Evolutionary conservation across 1,140 invertebrate species (phyloP), one percentile per base, ranked within the genome.

Genomic region (Drosophila bipectinata): DNA sequence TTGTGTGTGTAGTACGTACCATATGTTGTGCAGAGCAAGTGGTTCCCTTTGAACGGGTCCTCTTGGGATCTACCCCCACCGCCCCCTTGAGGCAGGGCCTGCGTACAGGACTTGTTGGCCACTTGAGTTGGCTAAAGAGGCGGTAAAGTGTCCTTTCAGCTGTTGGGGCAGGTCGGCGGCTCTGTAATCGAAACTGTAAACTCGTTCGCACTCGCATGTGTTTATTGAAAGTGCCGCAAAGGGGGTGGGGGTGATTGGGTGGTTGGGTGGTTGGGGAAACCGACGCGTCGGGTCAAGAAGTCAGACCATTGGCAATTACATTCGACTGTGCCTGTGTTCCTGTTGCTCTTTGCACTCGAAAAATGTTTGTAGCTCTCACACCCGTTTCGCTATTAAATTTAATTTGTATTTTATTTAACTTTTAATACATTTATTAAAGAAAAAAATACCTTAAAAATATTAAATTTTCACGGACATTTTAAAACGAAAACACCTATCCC

Each of bases 131-230:
- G 14, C 45, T 3, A 51, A 49, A 32, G 34, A n/a, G 45, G 63
- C 63, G 59, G 59, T 32, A 47, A 60, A 34, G 18, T 37, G 24
- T 39, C 60, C 63, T 58, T 18, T n/a, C 39, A 52, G 63, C 63
- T 52, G 68, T 69, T 71, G 64, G 18, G 39, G 15, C 49, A 55
- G 32, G 41, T 47, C 63, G 41, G 32, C 41, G 47, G 62, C 41
- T 10, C 39, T 44, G 48, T 60, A 72, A 72, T 72, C 54, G 67
- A 72, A 72, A 72, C 68, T 59, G 66, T 52, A 72, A 74, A 47
- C 62, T 55, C 34, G 44, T 68, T 59, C 32, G 57, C 52, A 68
- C 51, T 54, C 28, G 37, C 54, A 55, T 57, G 48, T 53, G 30
- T 53, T 53, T 45, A 41, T 21, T 32, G 47, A 30, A 47, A 32